These are phyloP conservation scores for Heliconius erato DNA, from an alignment of 2,888 invertebrate species.

Conservation along the genomic window DNA sequence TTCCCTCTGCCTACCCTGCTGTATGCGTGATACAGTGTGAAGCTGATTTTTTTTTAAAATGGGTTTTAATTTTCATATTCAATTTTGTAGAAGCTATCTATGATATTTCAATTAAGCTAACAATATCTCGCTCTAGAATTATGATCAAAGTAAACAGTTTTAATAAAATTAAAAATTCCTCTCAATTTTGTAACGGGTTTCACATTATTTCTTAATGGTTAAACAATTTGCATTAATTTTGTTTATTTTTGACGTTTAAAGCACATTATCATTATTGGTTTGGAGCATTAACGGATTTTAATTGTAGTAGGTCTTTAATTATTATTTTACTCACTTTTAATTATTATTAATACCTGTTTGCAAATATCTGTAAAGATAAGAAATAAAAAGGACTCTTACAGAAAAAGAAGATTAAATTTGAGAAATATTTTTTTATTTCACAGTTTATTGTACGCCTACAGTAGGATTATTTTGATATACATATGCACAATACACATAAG, in stretches of 20 bases:
- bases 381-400: too few species aligned
- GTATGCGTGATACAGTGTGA: too few species aligned
- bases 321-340: background rate
- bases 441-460: too few species aligned
- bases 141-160: constrained; percentile 31
- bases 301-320: background rate
- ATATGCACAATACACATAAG: too few species aligned
- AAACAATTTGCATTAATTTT: constrained; percentile 17
- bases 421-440: too few species aligned
- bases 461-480: too few species aligned
- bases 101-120: constrained; percentile 27
- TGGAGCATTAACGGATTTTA: constrained; percentile 6
- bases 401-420: too few species aligned
- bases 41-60: background rate
- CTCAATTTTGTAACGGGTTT: constrained; percentile 1
- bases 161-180: constrained; percentile 28
- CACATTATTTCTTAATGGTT: constrained; percentile 16
- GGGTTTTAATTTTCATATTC: background rate
- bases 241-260: constrained; percentile 16
- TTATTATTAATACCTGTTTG: background rate
- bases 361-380: too few species aligned
- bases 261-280: constrained; percentile 3
- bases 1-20: too few species aligned
- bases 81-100: background rate
- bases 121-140: constrained; percentile 15